Evolutionary conservation across 2,888 invertebrate genomes (phyloP).

Genomic region (Drosophila birchii): DNA sequence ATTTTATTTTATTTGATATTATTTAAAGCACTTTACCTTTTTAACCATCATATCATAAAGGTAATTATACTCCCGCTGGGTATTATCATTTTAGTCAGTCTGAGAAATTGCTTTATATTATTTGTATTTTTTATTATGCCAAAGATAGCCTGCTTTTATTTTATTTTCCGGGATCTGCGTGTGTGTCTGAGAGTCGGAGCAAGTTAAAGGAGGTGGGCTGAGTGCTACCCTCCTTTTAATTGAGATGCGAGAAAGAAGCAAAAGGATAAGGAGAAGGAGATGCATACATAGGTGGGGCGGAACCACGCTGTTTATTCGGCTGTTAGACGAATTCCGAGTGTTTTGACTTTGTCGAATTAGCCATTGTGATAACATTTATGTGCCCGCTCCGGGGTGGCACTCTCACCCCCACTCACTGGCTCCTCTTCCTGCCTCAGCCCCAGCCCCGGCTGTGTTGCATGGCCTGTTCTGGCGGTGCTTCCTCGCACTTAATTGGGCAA

Average conservation of each 20-base stretch:
- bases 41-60: no score
- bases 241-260: constrained; percentile 11
- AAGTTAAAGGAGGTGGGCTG: neutral
- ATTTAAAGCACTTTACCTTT: no score
- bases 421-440: neutral
- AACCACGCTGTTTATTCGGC: constrained; percentile 48
- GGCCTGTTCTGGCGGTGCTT: constrained; percentile 52
- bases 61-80: no score
- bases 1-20: no score
- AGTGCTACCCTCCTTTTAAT: constrained; percentile 41
- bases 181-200: neutral
- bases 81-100: no score
- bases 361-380: constrained; percentile 73
- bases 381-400: neutral
- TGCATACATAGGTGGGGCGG: neutral
- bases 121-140: no score
- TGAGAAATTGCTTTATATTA: no score
- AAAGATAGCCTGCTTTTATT: neutral
- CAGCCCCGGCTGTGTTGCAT: neutral
- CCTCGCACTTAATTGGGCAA: constrained; percentile 78
- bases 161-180: constrained; percentile 2
- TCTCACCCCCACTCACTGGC: neutral
- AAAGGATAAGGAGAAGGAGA: neutral
- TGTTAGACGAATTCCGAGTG: constrained; percentile 67
- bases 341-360: constrained; percentile 75